phyloP scores from a whole-genome alignment of 2,113 vertebrate species.

The Hyperoodon ampullatus region DNA sequence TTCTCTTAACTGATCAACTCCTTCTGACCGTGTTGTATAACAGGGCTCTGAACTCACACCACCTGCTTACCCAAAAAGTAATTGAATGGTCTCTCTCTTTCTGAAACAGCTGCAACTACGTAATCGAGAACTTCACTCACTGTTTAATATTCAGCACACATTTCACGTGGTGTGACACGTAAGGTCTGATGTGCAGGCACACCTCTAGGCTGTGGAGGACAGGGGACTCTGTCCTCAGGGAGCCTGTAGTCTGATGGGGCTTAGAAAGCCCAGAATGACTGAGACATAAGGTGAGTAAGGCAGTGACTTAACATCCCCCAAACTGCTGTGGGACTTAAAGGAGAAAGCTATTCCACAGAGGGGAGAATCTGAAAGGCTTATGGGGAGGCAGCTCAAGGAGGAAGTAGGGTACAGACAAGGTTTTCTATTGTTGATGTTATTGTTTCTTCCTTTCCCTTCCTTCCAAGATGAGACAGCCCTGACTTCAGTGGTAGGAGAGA shows the following conservation, averaged over 20 bases:
- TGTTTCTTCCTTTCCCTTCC: neutral
- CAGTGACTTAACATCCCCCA: neutral
- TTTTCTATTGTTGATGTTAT: neutral
- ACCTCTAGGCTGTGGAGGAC: neutral
- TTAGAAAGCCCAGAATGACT: neutral
- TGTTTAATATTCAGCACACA: neutral
- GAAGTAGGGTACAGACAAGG: neutral
- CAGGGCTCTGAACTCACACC: neutral
- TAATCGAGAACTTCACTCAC: neutral
- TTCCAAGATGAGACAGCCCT: neutral
- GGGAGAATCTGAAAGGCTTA: neutral
- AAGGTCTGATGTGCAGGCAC: neutral
- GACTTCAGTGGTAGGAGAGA: neutral
- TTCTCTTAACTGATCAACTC: neutral
- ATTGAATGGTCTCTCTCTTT: neutral
- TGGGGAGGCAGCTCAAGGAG: neutral
- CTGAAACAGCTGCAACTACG: neutral
- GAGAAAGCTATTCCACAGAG: neutral
- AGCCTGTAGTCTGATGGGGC: neutral
- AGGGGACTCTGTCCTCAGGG: neutral
- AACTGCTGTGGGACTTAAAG: neutral
- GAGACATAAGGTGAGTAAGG: neutral
- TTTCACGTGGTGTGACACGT: accelerated
- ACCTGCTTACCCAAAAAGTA: neutral
- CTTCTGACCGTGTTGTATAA: neutral